Evolutionary conservation across 1,140 invertebrate species (phyloP), one percentile per base, ranked within the genome.

Genomic region (Conopomorpha cramerella): DNA sequence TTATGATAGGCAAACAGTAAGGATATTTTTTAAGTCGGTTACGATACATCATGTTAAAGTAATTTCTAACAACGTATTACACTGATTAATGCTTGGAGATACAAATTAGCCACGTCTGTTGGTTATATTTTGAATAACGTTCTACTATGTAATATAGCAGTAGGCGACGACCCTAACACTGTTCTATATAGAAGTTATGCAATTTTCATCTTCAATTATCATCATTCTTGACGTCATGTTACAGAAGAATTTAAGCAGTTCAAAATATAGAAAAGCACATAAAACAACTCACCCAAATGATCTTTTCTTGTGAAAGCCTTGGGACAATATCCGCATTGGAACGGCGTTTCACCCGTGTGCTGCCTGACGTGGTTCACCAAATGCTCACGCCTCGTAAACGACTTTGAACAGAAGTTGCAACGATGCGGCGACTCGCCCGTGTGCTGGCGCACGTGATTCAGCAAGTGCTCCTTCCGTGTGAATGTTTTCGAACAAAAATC

Each of bases 221-320:
- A 23, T 23, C 10, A 23, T 23, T n/a, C n/a, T n/a, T n/a, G n/a
- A n/a, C n/a, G n/a, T n/a, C n/a, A n/a, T n/a, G n/a, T n/a, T n/a
- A n/a, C n/a, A n/a, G n/a, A n/a, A n/a, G n/a, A n/a, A n/a, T n/a
- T n/a, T n/a, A n/a, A n/a, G n/a, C n/a, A n/a, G n/a, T n/a, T n/a
- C n/a, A n/a, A n/a, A n/a, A n/a, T n/a, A n/a, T n/a, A n/a, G n/a
- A n/a, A n/a, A n/a, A 23, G 10, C 10, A 4, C 19, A 6, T 23
- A 6, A 10, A 10, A 6, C 19, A 19, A 30, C 19, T 51, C 49
- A 72, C 78, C 91, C 82, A 91, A 81, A 70, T 92, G 89, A 57
- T 91, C 89, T 70, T 91, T 92, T 51, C 89, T 78, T 3, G 89
- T 91, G 73, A 92, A 92, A 6, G 88, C 88, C 71, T 92, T 92